Percentiles rank a stretch among this genome's conserved stretches.
Evolutionary conservation across 1,140 invertebrate genomes (phyloP).

Genomic region (Drosophila baimaii): DNA sequence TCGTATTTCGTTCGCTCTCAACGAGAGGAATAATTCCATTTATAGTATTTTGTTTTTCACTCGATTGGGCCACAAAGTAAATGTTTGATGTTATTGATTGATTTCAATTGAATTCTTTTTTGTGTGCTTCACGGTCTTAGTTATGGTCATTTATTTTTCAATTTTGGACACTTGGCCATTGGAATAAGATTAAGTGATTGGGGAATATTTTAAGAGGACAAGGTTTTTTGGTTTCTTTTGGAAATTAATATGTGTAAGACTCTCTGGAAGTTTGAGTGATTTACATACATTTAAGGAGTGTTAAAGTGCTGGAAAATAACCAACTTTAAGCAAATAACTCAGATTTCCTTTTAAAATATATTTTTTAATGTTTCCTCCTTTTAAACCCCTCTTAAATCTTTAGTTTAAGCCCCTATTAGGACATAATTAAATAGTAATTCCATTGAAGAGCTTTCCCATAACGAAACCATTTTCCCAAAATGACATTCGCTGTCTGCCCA

Average conservation of each 20-base stretch:
- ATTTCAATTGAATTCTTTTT: conserved; percentile 24
- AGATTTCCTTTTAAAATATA: too few relatives aligned
- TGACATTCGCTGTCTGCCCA: not conserved
- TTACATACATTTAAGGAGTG: too few relatives aligned
- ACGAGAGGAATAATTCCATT: conserved; percentile 28
- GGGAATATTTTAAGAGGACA: conserved; percentile 4
- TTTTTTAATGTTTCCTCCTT: not conserved
- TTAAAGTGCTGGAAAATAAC: too few relatives aligned
- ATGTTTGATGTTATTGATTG: conserved; percentile 26
- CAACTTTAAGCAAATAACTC: too few relatives aligned
- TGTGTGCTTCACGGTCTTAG: not conserved
- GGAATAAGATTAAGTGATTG: conserved; percentile 2
- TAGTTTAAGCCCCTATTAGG: not conserved
- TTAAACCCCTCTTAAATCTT: not conserved
- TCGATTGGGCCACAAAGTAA: conserved; percentile 34
- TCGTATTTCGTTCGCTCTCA: conserved; percentile 18
- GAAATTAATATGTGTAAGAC: too few relatives aligned
- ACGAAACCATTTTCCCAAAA: not conserved
- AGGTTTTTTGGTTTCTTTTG: not conserved
- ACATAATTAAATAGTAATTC: not conserved
- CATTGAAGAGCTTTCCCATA: not conserved
- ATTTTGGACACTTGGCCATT: conserved; percentile 16
- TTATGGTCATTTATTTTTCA: conserved; percentile 23
- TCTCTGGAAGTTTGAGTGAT: not conserved
- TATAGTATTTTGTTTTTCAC: conserved; percentile 38